Conservation (phyloP, 2,797 vertebrate genomes). For the Ctenopoma kingsleyae region DNA sequence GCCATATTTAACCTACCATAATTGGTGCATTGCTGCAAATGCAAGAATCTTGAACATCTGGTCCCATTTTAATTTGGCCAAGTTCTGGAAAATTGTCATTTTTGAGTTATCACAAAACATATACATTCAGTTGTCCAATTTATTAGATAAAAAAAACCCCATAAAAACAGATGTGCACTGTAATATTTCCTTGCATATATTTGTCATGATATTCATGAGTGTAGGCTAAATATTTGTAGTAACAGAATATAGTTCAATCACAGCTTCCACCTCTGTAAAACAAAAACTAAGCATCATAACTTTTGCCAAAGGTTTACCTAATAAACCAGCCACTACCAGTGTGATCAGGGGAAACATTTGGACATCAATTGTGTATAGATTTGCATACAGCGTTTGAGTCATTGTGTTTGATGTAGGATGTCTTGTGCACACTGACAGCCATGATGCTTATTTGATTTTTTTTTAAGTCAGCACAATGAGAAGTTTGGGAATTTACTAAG, state of each 20-base stretch:
- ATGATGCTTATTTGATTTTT: slow-evolving; percentile 8
- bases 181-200: no score
- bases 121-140: background rate
- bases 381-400: no score
- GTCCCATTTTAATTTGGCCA: background rate
- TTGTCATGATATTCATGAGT: no score
- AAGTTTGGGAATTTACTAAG: slow-evolving; percentile 16
- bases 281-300: background rate
- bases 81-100: background rate
- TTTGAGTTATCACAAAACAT: background rate
- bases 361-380: background rate
- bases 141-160: background rate
- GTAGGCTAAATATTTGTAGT: no score
- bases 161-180: no score
- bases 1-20: slow-evolving; percentile 1
- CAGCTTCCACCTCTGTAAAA: no score
- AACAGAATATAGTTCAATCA: background rate
- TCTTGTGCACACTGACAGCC: background rate
- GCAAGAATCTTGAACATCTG: slow-evolving; percentile 32
- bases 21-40: slow-evolving; percentile 4
- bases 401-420: background rate
- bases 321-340: background rate
- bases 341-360: background rate
- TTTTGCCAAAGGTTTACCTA: no score
- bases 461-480: slow-evolving; percentile 28